A percentile compares a stretch with the other conserved stretches of the same genome.
Conservation (phyloP, 2,113 vertebrate genomes). For the Thermophis baileyi region DNA sequence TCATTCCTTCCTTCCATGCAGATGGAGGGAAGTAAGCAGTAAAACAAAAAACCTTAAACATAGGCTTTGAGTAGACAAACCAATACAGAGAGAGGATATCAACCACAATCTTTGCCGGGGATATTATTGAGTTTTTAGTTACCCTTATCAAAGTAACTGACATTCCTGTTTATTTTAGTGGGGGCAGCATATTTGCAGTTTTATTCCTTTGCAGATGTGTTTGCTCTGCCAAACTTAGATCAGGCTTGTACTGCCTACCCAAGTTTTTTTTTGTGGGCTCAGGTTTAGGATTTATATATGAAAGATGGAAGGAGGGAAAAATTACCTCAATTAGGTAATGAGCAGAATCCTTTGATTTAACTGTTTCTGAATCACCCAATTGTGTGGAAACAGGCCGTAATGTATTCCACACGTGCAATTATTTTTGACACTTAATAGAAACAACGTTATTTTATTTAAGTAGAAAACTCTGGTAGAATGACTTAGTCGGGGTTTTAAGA, state of each 20-base stretch:
- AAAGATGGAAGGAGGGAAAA: neutral
- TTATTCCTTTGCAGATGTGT: neutral
- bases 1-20: neutral
- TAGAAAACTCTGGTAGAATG: neutral
- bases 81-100: neutral
- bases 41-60: neutral
- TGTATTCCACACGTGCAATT: neutral
- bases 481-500: neutral
- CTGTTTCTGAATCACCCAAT: conserved; percentile 10
- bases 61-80: neutral
- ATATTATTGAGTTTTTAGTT: neutral
- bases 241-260: neutral
- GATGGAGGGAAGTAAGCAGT: neutral
- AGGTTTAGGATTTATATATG: neutral
- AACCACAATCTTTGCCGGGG: neutral
- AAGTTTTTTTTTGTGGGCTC: neutral
- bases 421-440: conserved; percentile 16
- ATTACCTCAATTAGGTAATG: neutral
- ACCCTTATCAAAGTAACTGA: neutral
- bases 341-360: neutral
- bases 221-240: neutral
- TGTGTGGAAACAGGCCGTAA: neutral
- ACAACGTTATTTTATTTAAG: conserved; percentile 1
- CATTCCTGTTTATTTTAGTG: neutral
- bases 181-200: neutral